phyloP scores from a whole-genome alignment of 2,888 invertebrate species.

The Baccha elongata region DNA sequence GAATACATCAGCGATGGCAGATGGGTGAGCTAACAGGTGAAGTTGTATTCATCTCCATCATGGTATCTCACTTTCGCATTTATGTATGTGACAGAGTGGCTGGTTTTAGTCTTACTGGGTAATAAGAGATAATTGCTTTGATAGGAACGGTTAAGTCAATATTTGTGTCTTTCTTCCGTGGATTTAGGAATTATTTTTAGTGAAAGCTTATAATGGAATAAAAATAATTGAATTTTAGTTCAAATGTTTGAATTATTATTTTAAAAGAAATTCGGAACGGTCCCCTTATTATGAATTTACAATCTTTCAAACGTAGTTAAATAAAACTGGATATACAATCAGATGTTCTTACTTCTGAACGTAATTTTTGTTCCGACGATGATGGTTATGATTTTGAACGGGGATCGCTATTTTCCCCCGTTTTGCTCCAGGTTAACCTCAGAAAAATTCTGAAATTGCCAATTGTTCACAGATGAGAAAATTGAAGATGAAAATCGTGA shows the following conservation, averaged over 20 bases:
- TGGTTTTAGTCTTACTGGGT: constrained; percentile 33
- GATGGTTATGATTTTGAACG: too few species aligned
- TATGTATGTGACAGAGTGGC: constrained; percentile 18
- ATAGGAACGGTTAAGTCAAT: constrained; percentile 15
- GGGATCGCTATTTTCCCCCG: too few species aligned
- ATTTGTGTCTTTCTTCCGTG: not conserved
- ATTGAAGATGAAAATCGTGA: too few species aligned
- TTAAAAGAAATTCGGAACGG: not conserved
- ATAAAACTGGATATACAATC: too few species aligned
- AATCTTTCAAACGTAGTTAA: too few species aligned
- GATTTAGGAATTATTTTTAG: constrained; percentile 9
- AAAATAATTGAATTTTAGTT: not conserved
- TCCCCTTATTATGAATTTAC: too few species aligned
- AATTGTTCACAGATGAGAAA: too few species aligned
- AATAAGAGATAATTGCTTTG: constrained; percentile 55
- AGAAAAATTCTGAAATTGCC: too few species aligned
- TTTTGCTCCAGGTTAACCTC: too few species aligned
- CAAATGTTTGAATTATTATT: not conserved
- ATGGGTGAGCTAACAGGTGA: not conserved
- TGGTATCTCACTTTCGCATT: not conserved
- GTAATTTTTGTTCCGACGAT: too few species aligned
- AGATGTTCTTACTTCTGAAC: too few species aligned
- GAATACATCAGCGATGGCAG: constrained; percentile 29
- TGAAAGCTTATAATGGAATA: constrained; percentile 45
- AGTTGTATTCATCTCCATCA: constrained; percentile 11